Evolutionary conservation across 2,797 vertebrate species (phyloP).

Genomic region (Brotula barbata): DNA sequence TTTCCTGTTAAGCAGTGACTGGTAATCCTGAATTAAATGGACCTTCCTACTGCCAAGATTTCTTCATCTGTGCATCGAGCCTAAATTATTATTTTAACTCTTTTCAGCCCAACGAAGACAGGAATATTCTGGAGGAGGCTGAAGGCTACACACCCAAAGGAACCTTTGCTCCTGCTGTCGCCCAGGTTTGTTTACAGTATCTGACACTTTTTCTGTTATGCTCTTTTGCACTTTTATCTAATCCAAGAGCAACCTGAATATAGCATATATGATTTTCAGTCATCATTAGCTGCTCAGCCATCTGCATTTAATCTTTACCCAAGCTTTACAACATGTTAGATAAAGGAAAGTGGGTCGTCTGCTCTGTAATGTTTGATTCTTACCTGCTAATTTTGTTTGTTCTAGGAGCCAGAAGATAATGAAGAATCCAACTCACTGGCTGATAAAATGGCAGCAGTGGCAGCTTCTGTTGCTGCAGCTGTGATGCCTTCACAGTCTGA

Average conservation of each 20-base stretch:
- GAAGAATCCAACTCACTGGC: slow-evolving; percentile 51
- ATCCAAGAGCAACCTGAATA: not conserved
- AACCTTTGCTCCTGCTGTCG: slow-evolving; percentile 40
- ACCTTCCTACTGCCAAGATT: not conserved
- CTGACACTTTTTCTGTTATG: not conserved
- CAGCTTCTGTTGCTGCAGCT: slow-evolving; percentile 23
- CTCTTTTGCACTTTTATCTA: slow-evolving; percentile 1
- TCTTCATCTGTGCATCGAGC: not conserved
- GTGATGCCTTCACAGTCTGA: slow-evolving; percentile 50
- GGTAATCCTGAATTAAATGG: not conserved
- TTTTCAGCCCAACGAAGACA: slow-evolving; percentile 93
- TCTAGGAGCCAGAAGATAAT: slow-evolving; percentile 44
- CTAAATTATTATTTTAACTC: slow-evolving; percentile 2
- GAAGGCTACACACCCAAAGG: slow-evolving; percentile 84
- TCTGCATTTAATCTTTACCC: not conserved
- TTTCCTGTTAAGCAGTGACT: too few relatives aligned
- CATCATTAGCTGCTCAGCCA: not conserved
- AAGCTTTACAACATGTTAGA: not conserved
- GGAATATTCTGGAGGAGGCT: slow-evolving; percentile 93
- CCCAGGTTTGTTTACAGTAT: slow-evolving; percentile 53
- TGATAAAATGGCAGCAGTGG: slow-evolving; percentile 29
- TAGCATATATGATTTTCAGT: not conserved
- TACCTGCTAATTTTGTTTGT: slow-evolving; percentile 7
- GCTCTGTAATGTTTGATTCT: not conserved
- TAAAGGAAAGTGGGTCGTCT: not conserved